Percentiles rank a stretch among this genome's conserved stretches.
These are phyloP conservation scores for Plusia festucae DNA, from an alignment of 2,888 invertebrate genomes.

Conservation along the genomic window DNA sequence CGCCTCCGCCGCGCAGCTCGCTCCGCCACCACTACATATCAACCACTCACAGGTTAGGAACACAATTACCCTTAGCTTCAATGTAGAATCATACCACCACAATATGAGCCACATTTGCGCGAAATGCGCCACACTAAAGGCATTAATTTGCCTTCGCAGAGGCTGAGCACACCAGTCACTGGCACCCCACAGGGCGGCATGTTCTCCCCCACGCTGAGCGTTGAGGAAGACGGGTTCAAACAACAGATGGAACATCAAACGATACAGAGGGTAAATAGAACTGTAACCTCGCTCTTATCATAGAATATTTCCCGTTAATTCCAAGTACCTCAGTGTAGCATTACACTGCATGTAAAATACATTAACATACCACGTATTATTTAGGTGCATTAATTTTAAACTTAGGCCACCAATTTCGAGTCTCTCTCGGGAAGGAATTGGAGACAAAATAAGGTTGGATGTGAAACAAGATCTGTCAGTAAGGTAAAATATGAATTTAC, in stretches of 20 bases:
- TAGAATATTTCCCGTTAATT: conserved; percentile 43
- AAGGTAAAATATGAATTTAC: conserved; percentile 81
- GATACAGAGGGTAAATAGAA: conserved; percentile 85
- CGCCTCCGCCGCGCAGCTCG: conserved; percentile 83
- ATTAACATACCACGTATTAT: conserved; percentile 69
- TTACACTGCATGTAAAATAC: conserved; percentile 70
- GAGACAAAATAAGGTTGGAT: conserved; percentile 88
- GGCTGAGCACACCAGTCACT: conserved; percentile 83
- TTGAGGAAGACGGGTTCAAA: conserved; percentile 85
- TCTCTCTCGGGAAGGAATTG: conserved; percentile 87
- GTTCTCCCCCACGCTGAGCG: conserved; percentile 83
- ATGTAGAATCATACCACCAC: conserved; percentile 56
- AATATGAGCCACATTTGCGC: conserved; percentile 29
- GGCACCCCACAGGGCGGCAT: conserved; percentile 84
- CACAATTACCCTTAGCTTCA: not conserved
- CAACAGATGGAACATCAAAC: conserved; percentile 86
- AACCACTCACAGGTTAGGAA: conserved; percentile 82
- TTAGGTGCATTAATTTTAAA: conserved; percentile 77
- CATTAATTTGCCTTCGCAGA: conserved; percentile 69
- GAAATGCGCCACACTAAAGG: conserved; percentile 27
- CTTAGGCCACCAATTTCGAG: conserved; percentile 85
- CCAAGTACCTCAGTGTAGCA: conserved; percentile 61
- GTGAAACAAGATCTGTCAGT: conserved; percentile 86
- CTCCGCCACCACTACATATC: conserved; percentile 80
- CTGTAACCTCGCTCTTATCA: conserved; percentile 42